phyloP scores from a whole-genome alignment of 2,113 vertebrate species.

The Eurystomus gularis region DNA sequence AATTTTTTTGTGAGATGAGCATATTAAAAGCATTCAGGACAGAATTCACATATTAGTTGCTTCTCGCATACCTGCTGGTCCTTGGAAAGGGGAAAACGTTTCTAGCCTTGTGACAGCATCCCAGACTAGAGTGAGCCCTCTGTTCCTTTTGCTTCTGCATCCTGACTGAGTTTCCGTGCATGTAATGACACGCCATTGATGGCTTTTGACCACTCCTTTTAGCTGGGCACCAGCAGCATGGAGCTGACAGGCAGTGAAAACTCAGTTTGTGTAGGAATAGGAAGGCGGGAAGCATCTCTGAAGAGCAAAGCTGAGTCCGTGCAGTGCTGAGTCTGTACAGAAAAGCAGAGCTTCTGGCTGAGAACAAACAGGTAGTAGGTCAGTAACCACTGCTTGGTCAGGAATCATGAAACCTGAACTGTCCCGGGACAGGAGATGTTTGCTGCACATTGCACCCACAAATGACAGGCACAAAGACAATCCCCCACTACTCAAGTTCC shows the following conservation, averaged over 20 bases:
- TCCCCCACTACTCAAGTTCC: neutral
- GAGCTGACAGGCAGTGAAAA: neutral
- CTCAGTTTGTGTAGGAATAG: neutral
- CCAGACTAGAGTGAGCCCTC: neutral
- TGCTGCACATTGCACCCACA: accelerated
- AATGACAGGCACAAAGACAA: neutral
- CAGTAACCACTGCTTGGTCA: neutral
- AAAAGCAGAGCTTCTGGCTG: neutral
- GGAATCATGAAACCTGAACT: neutral
- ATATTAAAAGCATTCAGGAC: neutral
- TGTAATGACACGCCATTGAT: neutral
- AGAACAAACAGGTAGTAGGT: neutral
- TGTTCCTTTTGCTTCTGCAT: neutral
- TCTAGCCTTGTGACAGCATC: neutral
- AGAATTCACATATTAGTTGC: neutral
- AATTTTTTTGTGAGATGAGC: neutral
- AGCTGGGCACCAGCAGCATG: neutral
- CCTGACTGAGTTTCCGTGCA: neutral
- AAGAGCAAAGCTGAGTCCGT: neutral
- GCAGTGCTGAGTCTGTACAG: neutral
- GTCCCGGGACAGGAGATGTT: neutral
- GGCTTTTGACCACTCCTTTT: neutral
- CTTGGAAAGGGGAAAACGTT: neutral
- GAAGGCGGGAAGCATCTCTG: neutral
- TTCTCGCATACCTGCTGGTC: neutral